Base-by-base conservation (phyloP, 2,888 invertebrate genomes). In the Plagodis pulveraria region DNA sequence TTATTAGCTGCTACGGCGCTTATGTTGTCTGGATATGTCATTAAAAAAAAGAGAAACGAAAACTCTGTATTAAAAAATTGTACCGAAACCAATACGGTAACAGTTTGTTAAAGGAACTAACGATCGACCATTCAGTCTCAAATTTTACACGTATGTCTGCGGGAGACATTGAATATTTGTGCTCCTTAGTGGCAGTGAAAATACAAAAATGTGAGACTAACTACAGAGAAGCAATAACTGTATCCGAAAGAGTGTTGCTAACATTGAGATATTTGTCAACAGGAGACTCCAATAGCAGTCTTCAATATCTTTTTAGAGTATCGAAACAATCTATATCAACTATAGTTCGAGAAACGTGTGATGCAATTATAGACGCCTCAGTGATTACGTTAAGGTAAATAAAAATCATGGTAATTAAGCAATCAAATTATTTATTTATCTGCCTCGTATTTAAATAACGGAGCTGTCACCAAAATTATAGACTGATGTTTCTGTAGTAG, bases 201-300 rank as follows among this genome's bases (percentile, higher is more conserved):
- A 58, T 56, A 57, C 58, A 60, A 64, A 58, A 62, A 62, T 58
- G 51, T 48, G 50, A 66, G 58, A 61, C 63, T 41, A 50, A 60
- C 48, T 60, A 53, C 56, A 50, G 60, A 56, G 54, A 56, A 51
- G 62, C 60, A 50, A 62, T 62, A 40, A 51, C 63, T 56, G 49
- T 47, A 35, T 49, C 36, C 48, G 59, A 63, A 52, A 59, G 52
- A 42, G 47, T 62, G 51, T 12, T 45, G 11, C 11, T 62, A 34
- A 62, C 65, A 7, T 59, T 62, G 46, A 56, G 55, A 35, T 58
- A 53, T 41, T 54, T 61, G 40, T 55, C 52, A 38, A 60, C 65
- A 22, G 57, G 65, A 12, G 59, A 62, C 44, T 59, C 62, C 41
- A 56, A 54, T 51, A 58, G 36, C 11, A 65, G 56, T 51, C 41